A percentile compares a stretch with the other conserved stretches of the same genome.
Evolutionary conservation across 2,113 vertebrate species (phyloP).

Genomic region (Gymnobelideus leadbeateri): DNA sequence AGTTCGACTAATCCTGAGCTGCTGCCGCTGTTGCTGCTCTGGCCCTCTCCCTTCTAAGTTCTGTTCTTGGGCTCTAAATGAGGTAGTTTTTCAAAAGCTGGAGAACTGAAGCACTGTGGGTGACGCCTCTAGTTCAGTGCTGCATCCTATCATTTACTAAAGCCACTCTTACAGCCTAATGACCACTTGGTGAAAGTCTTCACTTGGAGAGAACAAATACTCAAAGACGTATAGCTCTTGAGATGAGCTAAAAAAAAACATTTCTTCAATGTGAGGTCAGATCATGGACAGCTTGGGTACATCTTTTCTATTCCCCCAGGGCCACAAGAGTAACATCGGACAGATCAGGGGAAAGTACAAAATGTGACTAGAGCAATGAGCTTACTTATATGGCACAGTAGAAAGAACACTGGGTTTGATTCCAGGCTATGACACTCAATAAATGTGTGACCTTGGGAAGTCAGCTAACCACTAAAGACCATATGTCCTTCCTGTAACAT

Average conservation of each 20-base stretch:
- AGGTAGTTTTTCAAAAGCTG: conserved; percentile 7
- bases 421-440: not conserved
- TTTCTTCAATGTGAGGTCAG: not conserved
- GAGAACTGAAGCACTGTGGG: not conserved
- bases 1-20: not conserved
- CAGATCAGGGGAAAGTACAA: not conserved
- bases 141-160: not conserved
- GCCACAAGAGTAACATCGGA: not conserved
- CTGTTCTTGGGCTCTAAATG: conserved; percentile 8
- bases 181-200: not conserved
- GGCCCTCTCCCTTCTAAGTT: not conserved
- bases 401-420: not conserved
- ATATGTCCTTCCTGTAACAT: not conserved
- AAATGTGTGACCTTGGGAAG: not conserved
- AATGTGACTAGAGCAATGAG: not conserved
- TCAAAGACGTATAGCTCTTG: not conserved
- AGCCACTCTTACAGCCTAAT: not conserved
- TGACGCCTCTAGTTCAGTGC: not conserved
- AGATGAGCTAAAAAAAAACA: not conserved
- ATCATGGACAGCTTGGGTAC: not conserved
- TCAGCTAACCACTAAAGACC: not conserved
- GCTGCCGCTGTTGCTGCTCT: not conserved
- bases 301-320: not conserved
- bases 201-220: not conserved
- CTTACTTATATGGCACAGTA: not conserved